Base-by-base conservation (phyloP, 92 coral and sea anemone species). In the Virgularia gustaviana region DNA sequence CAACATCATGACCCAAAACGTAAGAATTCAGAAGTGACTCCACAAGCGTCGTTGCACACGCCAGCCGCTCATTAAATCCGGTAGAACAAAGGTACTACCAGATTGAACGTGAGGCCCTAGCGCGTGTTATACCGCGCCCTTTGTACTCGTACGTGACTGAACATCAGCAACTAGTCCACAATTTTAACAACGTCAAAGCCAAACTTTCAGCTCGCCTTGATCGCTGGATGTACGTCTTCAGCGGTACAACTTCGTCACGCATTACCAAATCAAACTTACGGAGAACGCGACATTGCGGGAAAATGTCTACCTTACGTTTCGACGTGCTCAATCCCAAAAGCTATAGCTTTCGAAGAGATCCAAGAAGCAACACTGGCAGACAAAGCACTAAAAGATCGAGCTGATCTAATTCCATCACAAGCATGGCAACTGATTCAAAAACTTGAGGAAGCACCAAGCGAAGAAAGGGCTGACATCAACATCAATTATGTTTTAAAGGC, bases 81-180 rank as follows among this genome's bases (percentile, higher is more conserved):
- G 78, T 79, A 6, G 83, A 79, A 18, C 83, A 75, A 57, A 35
- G 78, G 41, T 79, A 79, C 30, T 79, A 72, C 31, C 78, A 79
- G 62, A 79, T 65, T 23, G 78, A 79, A 54, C 78, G 73, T 5
- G 83, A 79, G n/a, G 83, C 83, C 22, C 36, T 79, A 0, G 61
- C 65, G 49, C 51, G 67, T 60, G 65, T 8, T 71, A 61, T 51
- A 78, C 78, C 19, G 73, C 72, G 9, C 78, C 65, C 27, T 71
- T 79, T 39, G 36, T 59, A 49, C 19, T 71, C 10, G 58, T n/a
- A n/a, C n/a, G n/a, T 71, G 13, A 71, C 78, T 18, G 72, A 79
- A 16, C 78, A 73, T 29, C 42, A 47, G 30, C 57, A 67, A 73
- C 70, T 39, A 15, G 42, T 30, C 1, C 22, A 57, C 42, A 73